phyloP scores from a whole-genome alignment of 1,140 invertebrate species.

The Scylla paramamosain region DNA sequence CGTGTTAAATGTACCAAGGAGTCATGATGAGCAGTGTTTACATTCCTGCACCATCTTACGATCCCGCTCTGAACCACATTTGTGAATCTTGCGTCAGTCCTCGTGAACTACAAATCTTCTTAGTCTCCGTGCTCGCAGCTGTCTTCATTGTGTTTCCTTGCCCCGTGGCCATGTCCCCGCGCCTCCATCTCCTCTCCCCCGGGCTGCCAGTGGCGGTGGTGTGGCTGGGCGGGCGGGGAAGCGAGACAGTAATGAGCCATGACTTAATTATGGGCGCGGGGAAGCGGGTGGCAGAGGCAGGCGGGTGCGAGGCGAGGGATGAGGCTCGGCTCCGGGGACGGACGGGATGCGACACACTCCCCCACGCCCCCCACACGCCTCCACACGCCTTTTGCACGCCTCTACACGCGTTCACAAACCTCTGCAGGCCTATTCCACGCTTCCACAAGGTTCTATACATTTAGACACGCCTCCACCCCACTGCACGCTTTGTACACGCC shows the following conservation, averaged over 20 bases:
- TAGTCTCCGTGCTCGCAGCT: not conserved
- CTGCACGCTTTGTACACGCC: no score
- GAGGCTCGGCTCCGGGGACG: not conserved
- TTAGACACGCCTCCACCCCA: not conserved
- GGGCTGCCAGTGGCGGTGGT: constrained; percentile 43
- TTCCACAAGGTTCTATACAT: not conserved
- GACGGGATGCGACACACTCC: constrained; percentile 32
- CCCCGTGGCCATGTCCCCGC: not conserved
- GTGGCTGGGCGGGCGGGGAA: constrained; percentile 63
- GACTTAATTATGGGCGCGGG: constrained; percentile 70
- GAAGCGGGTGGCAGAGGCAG: constrained; percentile 13
- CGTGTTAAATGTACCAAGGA: no score
- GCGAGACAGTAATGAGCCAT: constrained; percentile 73
- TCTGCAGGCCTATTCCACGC: not conserved
- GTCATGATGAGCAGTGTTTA: no score
- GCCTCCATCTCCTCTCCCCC: not conserved
- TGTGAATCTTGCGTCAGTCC: not conserved
- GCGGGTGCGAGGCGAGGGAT: constrained; percentile 25
- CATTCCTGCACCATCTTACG: no score
- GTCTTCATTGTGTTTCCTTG: not conserved
- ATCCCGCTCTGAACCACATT: not conserved
- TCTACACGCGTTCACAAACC: not conserved
- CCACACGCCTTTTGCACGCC: not conserved
- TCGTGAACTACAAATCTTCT: not conserved
- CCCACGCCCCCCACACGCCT: not conserved